A percentile compares a stretch with the other conserved stretches of the same genome.
These are phyloP conservation scores for Himalopsyche kuldschensis DNA, from an alignment of 2,888 invertebrate genomes.

Conservation along the genomic window DNA sequence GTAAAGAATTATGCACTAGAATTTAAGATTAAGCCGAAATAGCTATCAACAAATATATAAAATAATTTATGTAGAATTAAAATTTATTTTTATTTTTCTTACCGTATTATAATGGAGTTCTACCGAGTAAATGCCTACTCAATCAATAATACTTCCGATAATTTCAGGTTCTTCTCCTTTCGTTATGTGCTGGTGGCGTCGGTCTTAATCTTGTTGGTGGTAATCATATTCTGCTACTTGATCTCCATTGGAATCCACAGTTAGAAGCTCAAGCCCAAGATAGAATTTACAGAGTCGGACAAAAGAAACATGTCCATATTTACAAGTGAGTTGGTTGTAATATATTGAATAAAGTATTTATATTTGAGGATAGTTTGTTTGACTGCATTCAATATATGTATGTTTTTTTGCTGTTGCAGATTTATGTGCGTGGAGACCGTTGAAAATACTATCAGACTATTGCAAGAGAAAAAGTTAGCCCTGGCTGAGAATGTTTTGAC, in stretches of 20 bases:
- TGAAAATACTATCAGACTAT: conserved; percentile 78
- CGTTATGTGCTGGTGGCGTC: conserved; percentile 91
- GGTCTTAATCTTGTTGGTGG: conserved; percentile 92
- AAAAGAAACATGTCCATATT: conserved; percentile 76
- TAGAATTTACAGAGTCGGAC: conserved; percentile 89
- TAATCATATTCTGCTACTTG: conserved; percentile 86
- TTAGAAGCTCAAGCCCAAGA: conserved; percentile 94
- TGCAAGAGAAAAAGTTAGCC: conserved; percentile 79
- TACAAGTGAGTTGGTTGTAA: conserved; percentile 76
- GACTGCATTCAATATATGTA: too few relatives aligned
- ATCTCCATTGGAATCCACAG: conserved; percentile 98
- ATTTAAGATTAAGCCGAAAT: too few relatives aligned
- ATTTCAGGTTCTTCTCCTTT: conserved; percentile 74
- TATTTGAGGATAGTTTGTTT: too few relatives aligned
- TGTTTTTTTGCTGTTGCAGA: conserved; percentile 51
- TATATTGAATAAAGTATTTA: too few relatives aligned
- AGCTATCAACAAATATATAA: too few relatives aligned
- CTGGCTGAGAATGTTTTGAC: conserved; percentile 79
- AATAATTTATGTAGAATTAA: too few relatives aligned
- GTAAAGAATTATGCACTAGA: too few relatives aligned
- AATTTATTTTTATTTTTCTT: too few relatives aligned
- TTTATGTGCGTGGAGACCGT: conserved; percentile 85
- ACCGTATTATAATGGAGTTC: too few relatives aligned
- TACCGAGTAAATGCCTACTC: too few relatives aligned
- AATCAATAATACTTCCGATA: conserved; percentile 34